phyloP scores from a whole-genome alignment of 2,888 invertebrate species.

The Agrotis ipsilon region DNA sequence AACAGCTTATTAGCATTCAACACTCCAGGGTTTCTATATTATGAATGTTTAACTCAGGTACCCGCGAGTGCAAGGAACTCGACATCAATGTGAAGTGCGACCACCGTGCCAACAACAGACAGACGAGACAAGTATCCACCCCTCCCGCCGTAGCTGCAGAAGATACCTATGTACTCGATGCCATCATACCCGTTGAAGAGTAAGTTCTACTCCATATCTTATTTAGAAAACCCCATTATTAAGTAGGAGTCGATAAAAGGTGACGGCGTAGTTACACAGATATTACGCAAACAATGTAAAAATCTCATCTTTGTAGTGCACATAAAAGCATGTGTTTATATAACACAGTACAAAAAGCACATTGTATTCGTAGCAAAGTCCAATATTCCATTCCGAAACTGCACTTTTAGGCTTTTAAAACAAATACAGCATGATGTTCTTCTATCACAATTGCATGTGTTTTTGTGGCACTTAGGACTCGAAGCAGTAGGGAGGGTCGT shows the following conservation, averaged over 20 bases:
- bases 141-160: conserved; percentile 92
- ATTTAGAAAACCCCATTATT: conserved; percentile 20
- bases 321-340: conserved; percentile 69
- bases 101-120: conserved; percentile 93
- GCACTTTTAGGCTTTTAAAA: conserved; percentile 69
- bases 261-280: conserved; percentile 69
- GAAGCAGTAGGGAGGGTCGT: conserved; percentile 94
- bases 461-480: conserved; percentile 92
- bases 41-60: conserved; percentile 85
- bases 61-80: conserved; percentile 96
- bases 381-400: conserved; percentile 20
- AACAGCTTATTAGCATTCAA: neutral
- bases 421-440: conserved; percentile 80
- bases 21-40: neutral
- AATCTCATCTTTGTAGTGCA: conserved; percentile 65
- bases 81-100: conserved; percentile 98
- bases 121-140: conserved; percentile 92
- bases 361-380: conserved; percentile 46
- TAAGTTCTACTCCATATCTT: conserved; percentile 88
- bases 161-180: conserved; percentile 95
- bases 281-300: conserved; percentile 56
- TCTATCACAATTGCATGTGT: conserved; percentile 88
- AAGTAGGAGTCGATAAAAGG: conserved; percentile 57
- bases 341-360: conserved; percentile 62
- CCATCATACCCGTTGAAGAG: conserved; percentile 96